Evolutionary conservation across 2,888 invertebrate genomes (phyloP), one percentile per base, ranked within the genome.

Genomic region (Belgica antarctica): DNA sequence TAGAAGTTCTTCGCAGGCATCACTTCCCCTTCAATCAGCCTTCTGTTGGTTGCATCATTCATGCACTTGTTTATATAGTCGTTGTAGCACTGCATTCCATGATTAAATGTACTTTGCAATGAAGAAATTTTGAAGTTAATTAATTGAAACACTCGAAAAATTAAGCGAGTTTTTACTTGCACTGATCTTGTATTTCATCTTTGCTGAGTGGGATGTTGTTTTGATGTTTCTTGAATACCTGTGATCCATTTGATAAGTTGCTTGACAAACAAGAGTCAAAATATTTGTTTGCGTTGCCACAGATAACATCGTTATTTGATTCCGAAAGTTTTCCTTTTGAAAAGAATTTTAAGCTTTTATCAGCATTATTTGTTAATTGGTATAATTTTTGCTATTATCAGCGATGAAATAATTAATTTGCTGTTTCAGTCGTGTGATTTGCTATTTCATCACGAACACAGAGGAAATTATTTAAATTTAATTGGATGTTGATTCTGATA

Each of bases 41-140:
- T 72, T 0, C 76, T 71, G 27, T 77, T 78, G 7, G 75, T 74
- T 63, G 76, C 73, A 61, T 77, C 73, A 3, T 2, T 17, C 1
- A 80, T 73, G 71, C 80, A 80, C 17, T 77, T 77, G 12, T 75
- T 75, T 1, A 77, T 74, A 52, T 80, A 80, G 4, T 75, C 76
- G 71, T 80, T 79, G 71, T 80, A 79, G 70, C 80, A 80, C 71
- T 74, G 73, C 76, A 80, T 77, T 63, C 80, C 80, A 17, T 76
- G 76, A 71, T 76, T 76, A 68, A 80, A 80, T 63, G 79, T 76
- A 68, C 80, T 80, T 65, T n/a, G n/a, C n/a, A n/a, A n/a, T n/a
- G n/a, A n/a, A n/a, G n/a, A n/a, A n/a, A n/a, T n/a, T n/a, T n/a
- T n/a, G 34, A 8, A 31, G 34, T 31, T 31, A 3, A 47, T 59